A percentile compares a stretch with the other conserved stretches of the same genome.
Evolutionary conservation across 2,797 vertebrate species (phyloP).

Genomic region (Hyperoplus immaculatus): DNA sequence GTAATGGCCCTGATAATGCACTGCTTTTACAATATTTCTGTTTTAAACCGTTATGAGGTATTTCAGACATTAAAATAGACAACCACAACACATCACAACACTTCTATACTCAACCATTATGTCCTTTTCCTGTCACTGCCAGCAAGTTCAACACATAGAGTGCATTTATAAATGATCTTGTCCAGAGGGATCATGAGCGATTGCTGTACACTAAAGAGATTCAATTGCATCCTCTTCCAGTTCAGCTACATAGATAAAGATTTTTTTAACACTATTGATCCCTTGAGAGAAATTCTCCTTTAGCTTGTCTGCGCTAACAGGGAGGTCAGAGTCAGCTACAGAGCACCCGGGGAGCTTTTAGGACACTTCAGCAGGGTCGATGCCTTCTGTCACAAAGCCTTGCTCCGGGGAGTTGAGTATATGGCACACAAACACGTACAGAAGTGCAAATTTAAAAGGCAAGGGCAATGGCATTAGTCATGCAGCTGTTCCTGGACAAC

Average conservation of each 20-base stretch:
- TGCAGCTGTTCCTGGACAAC: conserved; percentile 23
- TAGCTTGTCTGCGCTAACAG: conserved; percentile 3
- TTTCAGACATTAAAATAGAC: conserved; percentile 20
- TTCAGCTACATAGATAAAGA: not conserved
- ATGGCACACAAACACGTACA: not conserved
- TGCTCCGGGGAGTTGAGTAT: conserved; percentile 17
- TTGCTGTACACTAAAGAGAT: not conserved
- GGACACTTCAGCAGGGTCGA: conserved; percentile 19
- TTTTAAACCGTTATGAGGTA: conserved; percentile 12
- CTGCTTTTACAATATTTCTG: conserved; percentile 25
- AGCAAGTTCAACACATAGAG: not conserved
- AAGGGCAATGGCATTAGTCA: conserved; percentile 41
- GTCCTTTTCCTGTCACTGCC: conserved; percentile 1
- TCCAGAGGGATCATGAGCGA: not conserved
- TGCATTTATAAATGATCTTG: not conserved
- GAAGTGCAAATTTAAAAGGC: conserved; percentile 13
- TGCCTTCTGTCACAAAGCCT: conserved; percentile 31
- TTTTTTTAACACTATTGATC: conserved; percentile 8
- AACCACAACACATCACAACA: not conserved
- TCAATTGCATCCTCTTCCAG: conserved; percentile 6
- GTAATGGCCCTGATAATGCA: conserved; percentile 45
- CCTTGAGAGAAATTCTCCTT: conserved; percentile 36
- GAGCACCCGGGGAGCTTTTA: conserved; percentile 49
- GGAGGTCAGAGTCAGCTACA: conserved; percentile 32
- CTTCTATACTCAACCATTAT: not conserved